Evolutionary conservation across 2,888 invertebrate genomes (phyloP), one percentile per base, ranked within the genome.

Genomic region (Torymus auratus): DNA sequence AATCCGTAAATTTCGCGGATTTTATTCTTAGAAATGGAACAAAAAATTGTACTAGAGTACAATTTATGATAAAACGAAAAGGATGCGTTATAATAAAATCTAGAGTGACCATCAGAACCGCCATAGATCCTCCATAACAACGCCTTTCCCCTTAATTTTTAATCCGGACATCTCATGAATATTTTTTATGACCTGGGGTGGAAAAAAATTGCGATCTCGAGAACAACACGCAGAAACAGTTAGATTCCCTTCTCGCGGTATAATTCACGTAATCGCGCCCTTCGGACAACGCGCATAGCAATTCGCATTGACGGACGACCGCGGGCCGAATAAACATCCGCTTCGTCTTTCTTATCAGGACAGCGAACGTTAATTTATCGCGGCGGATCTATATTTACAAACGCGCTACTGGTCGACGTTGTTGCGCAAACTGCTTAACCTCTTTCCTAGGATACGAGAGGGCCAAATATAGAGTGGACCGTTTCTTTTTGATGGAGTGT

Each of bases 311-410:
- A 75, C 56, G 55, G 2, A 74, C 23, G 62, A 50, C 61, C 58
- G 14, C 5, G 5, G n/a, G 14, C 60, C 23, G 60, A 80, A 80
- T 76, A 76, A 76, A 80, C 80, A 61, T 72, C 61, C 79, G 58
- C 50, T 71, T 58, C 50, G 50, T 67, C 55, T 71, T 56, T 23
- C 67, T 61, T 72, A 79, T 74, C 79, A 11, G 13, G 64, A 7
- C 53, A 11, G 41, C 28, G 61, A 72, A 76, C 61, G 67, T 80
- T 76, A 76, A 76, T 72, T 80, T 80, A 76, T 68, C 71, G 68
- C 67, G 62, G 76, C 23, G 61, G 7, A 76, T 68, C 71, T 61
- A 71, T 72, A 80, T 71, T 75, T 76, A 74, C 70, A 75, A 52
- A 79, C n/a, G 61, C 56, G 41, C 7, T 41, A 7, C 41, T 41